Evolutionary conservation across 2,113 vertebrate genomes (phyloP).

Genomic region (Crotalus helleri): DNA sequence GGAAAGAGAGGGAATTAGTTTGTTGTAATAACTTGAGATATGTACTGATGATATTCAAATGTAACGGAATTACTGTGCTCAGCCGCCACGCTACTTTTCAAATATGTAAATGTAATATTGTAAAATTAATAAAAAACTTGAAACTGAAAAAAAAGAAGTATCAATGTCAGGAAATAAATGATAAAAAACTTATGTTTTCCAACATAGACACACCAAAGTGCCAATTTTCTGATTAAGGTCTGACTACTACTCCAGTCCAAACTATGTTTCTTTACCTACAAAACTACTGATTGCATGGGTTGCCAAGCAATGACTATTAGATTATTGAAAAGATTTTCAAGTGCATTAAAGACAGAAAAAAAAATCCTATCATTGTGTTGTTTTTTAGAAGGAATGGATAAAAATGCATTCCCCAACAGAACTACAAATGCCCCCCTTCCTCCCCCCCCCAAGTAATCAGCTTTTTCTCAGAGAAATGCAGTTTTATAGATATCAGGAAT

Average conservation of each 20-base stretch:
- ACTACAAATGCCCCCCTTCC: background rate
- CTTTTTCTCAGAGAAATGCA: background rate
- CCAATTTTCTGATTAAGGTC: background rate
- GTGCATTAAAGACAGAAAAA: background rate
- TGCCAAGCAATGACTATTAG: background rate
- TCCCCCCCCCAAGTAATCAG: background rate
- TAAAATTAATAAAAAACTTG: too few relatives aligned
- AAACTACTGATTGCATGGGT: background rate
- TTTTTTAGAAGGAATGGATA: background rate
- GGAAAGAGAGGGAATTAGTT: too few relatives aligned
- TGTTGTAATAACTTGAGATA: too few relatives aligned
- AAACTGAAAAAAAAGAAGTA: background rate
- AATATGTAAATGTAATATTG: too few relatives aligned
- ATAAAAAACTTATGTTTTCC: conserved; percentile 2
- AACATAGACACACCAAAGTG: background rate
- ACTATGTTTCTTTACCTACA: background rate
- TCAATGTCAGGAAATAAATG: conserved; percentile 23
- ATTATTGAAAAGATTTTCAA: background rate
- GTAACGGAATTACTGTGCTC: too few relatives aligned
- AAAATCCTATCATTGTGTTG: background rate
- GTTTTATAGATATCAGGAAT: background rate
- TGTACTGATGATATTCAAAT: too few relatives aligned
- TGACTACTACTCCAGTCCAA: background rate
- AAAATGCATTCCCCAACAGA: background rate
- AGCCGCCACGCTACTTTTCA: too few relatives aligned